phyloP scores from a whole-genome alignment of 2,888 invertebrate species.

The Nemoura dubitans region DNA sequence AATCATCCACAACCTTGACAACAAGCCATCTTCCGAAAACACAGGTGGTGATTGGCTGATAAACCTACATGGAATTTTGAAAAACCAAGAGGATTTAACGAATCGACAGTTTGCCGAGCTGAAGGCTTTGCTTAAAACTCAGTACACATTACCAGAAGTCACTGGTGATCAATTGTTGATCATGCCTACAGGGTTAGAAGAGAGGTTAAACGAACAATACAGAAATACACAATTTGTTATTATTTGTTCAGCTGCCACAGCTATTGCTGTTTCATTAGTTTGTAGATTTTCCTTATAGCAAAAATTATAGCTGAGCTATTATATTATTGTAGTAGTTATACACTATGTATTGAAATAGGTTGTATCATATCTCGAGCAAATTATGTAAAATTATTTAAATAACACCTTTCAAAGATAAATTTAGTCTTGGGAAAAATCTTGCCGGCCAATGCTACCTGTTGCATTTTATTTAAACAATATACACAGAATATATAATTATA shows the following conservation, averaged over 20 bases:
- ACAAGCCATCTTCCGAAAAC: background rate
- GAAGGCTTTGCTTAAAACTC: constrained; percentile 13
- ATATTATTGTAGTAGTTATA: background rate
- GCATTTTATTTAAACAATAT: background rate
- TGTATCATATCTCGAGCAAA: background rate
- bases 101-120: constrained; percentile 22
- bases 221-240: background rate
- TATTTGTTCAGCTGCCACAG: constrained; percentile 1
- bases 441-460: background rate
- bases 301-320: background rate
- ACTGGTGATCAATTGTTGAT: constrained; percentile 28
- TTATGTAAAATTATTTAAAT: no score
- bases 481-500: background rate
- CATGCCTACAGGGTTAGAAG: constrained; percentile 39
- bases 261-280: background rate
- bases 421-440: background rate
- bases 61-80: background rate
- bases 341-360: background rate
- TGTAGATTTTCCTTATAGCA: constrained; percentile 20
- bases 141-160: constrained; percentile 18
- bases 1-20: constrained; percentile 28
- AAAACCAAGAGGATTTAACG: background rate
- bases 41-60: background rate
- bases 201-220: constrained; percentile 33
- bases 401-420: background rate